These are phyloP conservation scores for Catharus fuscescens DNA, from an alignment of 2,113 vertebrate species.

Conservation along the genomic window DNA sequence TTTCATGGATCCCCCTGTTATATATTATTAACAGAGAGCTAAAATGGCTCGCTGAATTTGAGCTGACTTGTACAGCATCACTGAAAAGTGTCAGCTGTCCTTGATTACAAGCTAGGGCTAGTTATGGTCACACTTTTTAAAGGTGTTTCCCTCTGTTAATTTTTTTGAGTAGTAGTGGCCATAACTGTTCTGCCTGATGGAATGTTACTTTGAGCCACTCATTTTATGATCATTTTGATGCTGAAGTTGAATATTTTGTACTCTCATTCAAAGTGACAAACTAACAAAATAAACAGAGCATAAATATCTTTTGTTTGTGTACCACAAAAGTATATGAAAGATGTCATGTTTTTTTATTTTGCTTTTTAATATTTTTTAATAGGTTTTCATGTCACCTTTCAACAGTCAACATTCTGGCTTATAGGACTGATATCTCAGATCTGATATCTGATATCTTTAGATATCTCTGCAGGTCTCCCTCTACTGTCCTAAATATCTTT, in stretches of 20 bases:
- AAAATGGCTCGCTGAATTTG: not conserved
- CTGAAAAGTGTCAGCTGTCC: not conserved
- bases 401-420: not conserved
- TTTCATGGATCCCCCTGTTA: fast-evolving
- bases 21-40: not conserved
- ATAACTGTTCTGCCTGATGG: not conserved
- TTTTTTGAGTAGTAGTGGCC: not conserved
- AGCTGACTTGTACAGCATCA: not conserved
- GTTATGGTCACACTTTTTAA: not conserved
- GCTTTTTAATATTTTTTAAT: not conserved
- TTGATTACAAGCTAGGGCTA: not conserved
- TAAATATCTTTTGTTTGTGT: not conserved
- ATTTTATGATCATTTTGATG: not conserved
- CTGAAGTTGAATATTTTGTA: not conserved
- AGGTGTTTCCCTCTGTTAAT: not conserved
- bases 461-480: not conserved
- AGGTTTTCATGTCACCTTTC: not conserved
- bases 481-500: not conserved
- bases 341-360: fast-evolving
- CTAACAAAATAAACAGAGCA: not conserved
- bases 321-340: not conserved
- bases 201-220: not conserved
- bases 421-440: not conserved
- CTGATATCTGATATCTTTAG: not conserved
- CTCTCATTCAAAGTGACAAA: not conserved